Percentiles rank a stretch among this genome's conserved stretches.
These are phyloP conservation scores for Porphyrio hochstetteri DNA, from an alignment of 2,113 vertebrate species.

Conservation along the genomic window DNA sequence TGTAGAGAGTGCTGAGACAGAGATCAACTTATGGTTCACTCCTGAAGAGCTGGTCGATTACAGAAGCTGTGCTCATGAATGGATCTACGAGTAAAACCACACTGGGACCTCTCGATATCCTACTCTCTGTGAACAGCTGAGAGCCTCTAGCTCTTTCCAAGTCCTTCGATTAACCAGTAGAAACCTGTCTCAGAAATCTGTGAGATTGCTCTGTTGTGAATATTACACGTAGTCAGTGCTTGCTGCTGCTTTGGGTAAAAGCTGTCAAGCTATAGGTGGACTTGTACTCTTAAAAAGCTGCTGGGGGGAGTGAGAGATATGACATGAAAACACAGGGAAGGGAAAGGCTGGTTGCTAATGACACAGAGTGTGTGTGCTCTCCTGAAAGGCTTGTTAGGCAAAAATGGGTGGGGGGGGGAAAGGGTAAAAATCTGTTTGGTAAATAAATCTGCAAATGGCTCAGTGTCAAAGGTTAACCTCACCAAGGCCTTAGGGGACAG, in stretches of 20 bases:
- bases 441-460: neutral
- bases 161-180: neutral
- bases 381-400: neutral
- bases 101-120: neutral
- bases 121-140: neutral
- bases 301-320: neutral
- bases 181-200: neutral
- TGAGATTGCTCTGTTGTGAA: neutral
- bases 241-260: constrained; percentile 20
- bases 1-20: constrained; percentile 86
- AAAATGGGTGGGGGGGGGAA: neutral
- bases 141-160: neutral
- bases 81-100: constrained; percentile 84
- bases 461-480: neutral
- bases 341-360: too few relatives aligned
- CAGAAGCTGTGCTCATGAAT: constrained; percentile 82
- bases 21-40: constrained; percentile 90
- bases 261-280: neutral
- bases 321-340: neutral
- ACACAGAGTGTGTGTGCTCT: neutral
- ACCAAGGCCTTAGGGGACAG: neutral
- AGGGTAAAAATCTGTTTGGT: too few relatives aligned
- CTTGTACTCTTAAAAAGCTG: neutral
- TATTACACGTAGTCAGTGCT: constrained; percentile 3
- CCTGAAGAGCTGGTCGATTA: constrained; percentile 85